These are phyloP conservation scores for Rhysida immarginata DNA, from an alignment of 1,140 invertebrate species.

Conservation along the genomic window DNA sequence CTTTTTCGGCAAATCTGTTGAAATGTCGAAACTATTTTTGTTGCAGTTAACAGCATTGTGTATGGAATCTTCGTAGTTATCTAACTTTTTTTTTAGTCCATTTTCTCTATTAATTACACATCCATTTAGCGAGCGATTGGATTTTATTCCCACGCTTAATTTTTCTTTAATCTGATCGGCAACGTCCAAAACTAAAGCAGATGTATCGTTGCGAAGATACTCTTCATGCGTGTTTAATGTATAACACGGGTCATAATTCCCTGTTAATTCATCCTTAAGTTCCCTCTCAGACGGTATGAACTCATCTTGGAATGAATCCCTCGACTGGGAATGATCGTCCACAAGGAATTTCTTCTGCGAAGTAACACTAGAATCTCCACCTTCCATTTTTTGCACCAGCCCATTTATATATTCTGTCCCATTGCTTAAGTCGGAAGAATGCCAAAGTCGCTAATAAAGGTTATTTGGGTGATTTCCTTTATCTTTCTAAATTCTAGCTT, in stretches of 20 bases:
- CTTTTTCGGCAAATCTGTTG: too few species aligned
- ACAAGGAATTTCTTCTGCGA: background rate
- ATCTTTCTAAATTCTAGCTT: too few species aligned
- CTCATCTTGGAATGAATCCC: background rate
- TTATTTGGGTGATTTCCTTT: too few species aligned
- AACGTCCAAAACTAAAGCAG: conserved; percentile 1
- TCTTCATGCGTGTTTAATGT: too few species aligned
- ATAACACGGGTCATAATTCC: too few species aligned
- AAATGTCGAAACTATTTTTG: too few species aligned
- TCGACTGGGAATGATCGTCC: background rate
- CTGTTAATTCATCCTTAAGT: background rate
- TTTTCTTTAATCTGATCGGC: conserved; percentile 1
- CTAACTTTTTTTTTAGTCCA: background rate
- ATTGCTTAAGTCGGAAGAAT: too few species aligned
- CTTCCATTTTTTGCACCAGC: too few species aligned
- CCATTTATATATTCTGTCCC: too few species aligned
- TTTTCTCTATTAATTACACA: conserved; percentile 1
- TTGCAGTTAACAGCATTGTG: too few species aligned
- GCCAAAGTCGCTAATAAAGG: too few species aligned
- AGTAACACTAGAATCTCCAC: background rate
- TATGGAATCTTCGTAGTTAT: too few species aligned
- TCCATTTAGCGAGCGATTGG: background rate
- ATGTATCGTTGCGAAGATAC: background rate
- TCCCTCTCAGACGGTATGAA: background rate
- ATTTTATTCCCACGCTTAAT: background rate